A percentile compares a stretch with the other conserved stretches of the same genome.
Evolutionary conservation across 2,113 vertebrate genomes (phyloP).

Genomic region (Bagarius yarrelli): DNA sequence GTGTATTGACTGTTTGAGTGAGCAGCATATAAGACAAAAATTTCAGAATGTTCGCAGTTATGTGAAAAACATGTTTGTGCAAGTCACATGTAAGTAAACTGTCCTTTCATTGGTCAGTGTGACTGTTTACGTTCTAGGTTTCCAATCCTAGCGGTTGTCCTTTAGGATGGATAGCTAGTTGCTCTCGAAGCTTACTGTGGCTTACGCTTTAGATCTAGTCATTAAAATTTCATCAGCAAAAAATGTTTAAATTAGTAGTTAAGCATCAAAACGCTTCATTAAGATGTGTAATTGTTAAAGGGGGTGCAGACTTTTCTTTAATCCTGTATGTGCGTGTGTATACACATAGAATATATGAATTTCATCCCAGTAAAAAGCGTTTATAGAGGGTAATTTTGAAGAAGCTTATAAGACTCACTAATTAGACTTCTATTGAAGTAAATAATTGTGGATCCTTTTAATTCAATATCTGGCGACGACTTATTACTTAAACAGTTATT

Average conservation of each 20-base stretch:
- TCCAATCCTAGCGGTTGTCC: too few species aligned
- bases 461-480: neutral
- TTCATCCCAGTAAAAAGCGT: neutral
- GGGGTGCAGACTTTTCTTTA: neutral
- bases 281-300: neutral
- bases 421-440: neutral
- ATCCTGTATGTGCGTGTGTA: neutral
- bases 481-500: neutral
- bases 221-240: too few species aligned
- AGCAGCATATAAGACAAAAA: neutral
- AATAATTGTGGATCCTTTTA: neutral
- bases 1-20: neutral
- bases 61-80: too few species aligned
- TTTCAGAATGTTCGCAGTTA: too few species aligned
- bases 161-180: too few species aligned
- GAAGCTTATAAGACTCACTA: neutral
- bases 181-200: too few species aligned
- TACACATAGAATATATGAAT: conserved; percentile 15
- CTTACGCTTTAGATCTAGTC: too few species aligned
- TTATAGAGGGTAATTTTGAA: neutral
- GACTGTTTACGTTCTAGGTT: too few species aligned
- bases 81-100: too few species aligned
- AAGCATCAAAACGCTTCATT: too few species aligned
- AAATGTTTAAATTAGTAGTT: too few species aligned
- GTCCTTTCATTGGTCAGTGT: too few species aligned